A percentile compares a stretch with the other conserved stretches of the same genome.
Evolutionary conservation across 2,797 vertebrate genomes (phyloP).

Genomic region (Periophthalmus magnuspinnatus): DNA sequence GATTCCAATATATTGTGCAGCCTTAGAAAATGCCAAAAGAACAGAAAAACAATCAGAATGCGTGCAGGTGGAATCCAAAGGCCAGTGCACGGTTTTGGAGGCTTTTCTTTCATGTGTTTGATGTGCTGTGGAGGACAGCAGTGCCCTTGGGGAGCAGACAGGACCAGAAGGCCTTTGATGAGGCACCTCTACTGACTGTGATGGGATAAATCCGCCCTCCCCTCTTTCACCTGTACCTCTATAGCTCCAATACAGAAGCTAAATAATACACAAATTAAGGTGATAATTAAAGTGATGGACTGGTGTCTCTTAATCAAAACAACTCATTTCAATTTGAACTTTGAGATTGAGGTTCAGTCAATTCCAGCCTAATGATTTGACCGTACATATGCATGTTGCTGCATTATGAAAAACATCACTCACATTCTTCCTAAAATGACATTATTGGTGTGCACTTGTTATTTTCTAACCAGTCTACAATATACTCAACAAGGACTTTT

Average conservation of each 20-base stretch:
- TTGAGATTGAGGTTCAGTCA: too few relatives aligned
- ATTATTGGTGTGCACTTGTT: too few relatives aligned
- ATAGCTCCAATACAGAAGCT: constrained; percentile 17
- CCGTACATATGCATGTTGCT: too few relatives aligned
- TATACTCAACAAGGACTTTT: background rate
- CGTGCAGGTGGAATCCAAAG: constrained; percentile 27
- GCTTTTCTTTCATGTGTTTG: constrained; percentile 67
- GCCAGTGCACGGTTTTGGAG: constrained; percentile 34
- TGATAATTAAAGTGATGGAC: constrained; percentile 10
- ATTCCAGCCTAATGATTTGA: too few relatives aligned
- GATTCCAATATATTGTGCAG: too few relatives aligned
- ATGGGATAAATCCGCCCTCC: constrained; percentile 52
- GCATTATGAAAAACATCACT: too few relatives aligned
- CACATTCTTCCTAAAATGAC: too few relatives aligned
- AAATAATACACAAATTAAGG: constrained; percentile 18
- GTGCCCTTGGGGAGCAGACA: constrained; percentile 46
- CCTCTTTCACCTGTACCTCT: constrained; percentile 45
- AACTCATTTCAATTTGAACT: too few relatives aligned
- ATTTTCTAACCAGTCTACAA: background rate
- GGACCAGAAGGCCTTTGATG: constrained; percentile 69
- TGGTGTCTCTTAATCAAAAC: background rate
- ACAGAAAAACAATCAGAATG: background rate
- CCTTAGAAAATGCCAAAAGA: too few relatives aligned
- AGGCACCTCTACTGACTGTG: constrained; percentile 52
- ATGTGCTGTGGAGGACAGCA: constrained; percentile 59